These are phyloP conservation scores for Holacanthus passer DNA, from an alignment of 2,113 vertebrate species.

Conservation along the genomic window DNA sequence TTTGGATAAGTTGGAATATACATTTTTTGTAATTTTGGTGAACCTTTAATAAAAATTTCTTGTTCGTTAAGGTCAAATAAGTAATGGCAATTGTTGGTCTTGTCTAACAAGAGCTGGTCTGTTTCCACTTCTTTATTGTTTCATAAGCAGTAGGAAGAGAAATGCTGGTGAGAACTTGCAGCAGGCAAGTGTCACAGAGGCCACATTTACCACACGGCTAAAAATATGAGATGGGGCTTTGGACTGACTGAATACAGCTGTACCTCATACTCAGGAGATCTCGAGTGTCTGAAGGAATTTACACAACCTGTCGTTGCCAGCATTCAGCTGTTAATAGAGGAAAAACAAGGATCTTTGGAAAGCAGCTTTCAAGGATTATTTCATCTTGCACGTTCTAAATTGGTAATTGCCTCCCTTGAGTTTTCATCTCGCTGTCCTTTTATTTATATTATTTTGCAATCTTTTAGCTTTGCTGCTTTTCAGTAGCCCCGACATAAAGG, in stretches of 20 bases:
- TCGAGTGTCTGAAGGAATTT: slow-evolving; percentile 39
- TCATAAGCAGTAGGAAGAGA: slow-evolving; percentile 15
- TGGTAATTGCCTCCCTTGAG: background rate
- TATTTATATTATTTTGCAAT: background rate
- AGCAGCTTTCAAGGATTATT: background rate
- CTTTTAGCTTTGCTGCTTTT: background rate
- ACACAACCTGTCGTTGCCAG: slow-evolving; percentile 13
- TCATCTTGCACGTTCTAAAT: background rate
- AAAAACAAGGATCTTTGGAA: background rate
- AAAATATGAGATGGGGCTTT: slow-evolving; percentile 47
- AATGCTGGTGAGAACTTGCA: slow-evolving; percentile 36
- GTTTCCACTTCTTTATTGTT: slow-evolving; percentile 35
- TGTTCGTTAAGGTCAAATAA: background rate
- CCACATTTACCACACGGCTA: slow-evolving; percentile 44
- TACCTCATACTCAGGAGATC: slow-evolving; percentile 33
- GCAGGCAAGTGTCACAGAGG: slow-evolving; percentile 43
- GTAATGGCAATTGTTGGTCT: background rate
- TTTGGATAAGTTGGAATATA: background rate
- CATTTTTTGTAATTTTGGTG: background rate
- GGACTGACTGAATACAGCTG: slow-evolving; percentile 38
- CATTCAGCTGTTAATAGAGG: background rate
- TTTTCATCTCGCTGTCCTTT: background rate
- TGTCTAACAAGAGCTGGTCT: background rate
- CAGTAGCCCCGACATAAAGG: background rate
- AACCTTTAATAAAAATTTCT: background rate